phyloP scores from a whole-genome alignment of 1,140 invertebrate species.

The Campoletis sonorensis region DNA sequence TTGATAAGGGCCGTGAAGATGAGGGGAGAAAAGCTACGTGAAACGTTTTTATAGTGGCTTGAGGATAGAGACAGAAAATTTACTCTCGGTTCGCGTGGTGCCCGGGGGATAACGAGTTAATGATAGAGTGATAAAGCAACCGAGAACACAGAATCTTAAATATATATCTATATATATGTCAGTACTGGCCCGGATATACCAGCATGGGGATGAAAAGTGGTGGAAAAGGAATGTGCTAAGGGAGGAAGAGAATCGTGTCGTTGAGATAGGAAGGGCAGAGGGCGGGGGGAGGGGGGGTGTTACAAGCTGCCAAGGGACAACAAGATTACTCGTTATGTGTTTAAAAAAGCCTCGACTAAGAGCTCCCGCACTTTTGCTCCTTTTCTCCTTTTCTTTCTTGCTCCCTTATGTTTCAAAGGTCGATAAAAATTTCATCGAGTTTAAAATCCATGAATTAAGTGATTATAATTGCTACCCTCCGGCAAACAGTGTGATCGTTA shows the following conservation, averaged over 20 bases:
- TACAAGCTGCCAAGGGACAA: slow-evolving; percentile 53
- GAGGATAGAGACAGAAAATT: not conserved
- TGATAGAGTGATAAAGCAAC: slow-evolving; percentile 58
- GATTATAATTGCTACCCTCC: slow-evolving; percentile 18
- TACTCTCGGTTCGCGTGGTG: slow-evolving; percentile 25
- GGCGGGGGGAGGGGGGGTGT: slow-evolving; percentile 1
- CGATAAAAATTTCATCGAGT: not conserved
- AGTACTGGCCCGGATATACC: slow-evolving; percentile 9
- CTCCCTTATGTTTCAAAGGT: not conserved
- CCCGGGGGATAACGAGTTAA: slow-evolving; percentile 60
- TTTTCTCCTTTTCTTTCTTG: not conserved
- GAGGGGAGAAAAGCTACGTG: slow-evolving; percentile 40
- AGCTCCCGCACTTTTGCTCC: slow-evolving; percentile 7
- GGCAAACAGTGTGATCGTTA: not conserved
- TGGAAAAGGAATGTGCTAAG: slow-evolving; percentile 19
- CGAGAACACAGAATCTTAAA: slow-evolving; percentile 33
- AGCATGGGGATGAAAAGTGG: slow-evolving; percentile 19
- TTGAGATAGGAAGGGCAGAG: slow-evolving; percentile 32
- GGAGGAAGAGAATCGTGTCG: slow-evolving; percentile 26
- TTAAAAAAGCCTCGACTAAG: slow-evolving; percentile 50
- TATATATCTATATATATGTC: not conserved
- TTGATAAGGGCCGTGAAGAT: not conserved
- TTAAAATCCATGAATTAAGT: not conserved
- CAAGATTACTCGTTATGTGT: slow-evolving; percentile 64
- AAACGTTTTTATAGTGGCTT: slow-evolving; percentile 13